A percentile compares a stretch with the other conserved stretches of the same genome.
Evolutionary conservation across 2,888 invertebrate genomes (phyloP).

Genomic region (Globia sparganii): DNA sequence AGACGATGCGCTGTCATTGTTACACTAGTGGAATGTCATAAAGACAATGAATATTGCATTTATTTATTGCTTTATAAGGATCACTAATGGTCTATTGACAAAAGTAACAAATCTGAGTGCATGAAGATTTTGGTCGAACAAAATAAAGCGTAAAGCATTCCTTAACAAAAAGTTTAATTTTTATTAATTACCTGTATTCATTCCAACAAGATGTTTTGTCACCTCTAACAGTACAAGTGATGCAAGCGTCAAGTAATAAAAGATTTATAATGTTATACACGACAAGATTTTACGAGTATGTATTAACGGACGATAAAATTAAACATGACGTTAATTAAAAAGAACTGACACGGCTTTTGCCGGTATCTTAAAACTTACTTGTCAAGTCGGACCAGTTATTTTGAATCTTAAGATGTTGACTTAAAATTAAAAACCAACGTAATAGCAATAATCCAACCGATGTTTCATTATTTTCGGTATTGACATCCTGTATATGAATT

Average conservation of each 20-base stretch:
- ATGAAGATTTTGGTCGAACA: neutral
- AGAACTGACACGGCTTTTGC: constrained; percentile 21
- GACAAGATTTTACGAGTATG: constrained; percentile 48
- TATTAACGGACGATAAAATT: constrained; percentile 54
- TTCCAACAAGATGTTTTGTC: constrained; percentile 35
- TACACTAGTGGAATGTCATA: neutral
- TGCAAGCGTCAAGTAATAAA: constrained; percentile 49
- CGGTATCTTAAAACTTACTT: constrained; percentile 24
- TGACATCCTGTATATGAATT: neutral
- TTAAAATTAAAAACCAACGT: neutral
- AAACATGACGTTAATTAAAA: constrained; percentile 53
- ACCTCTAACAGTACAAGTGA: constrained; percentile 40
- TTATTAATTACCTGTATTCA: neutral
- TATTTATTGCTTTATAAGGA: neutral
- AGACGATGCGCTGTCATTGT: neutral
- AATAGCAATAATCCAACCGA: neutral
- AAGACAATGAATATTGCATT: neutral
- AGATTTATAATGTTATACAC: constrained; percentile 45
- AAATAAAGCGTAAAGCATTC: neutral
- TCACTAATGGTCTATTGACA: neutral
- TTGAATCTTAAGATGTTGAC: constrained; percentile 25
- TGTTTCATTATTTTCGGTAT: neutral
- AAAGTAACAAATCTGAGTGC: too few relatives aligned
- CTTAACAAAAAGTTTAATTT: neutral
- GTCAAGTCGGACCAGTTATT: constrained; percentile 10